Base-by-base conservation (phyloP, 2,888 invertebrate genomes). In the Timema podura region DNA sequence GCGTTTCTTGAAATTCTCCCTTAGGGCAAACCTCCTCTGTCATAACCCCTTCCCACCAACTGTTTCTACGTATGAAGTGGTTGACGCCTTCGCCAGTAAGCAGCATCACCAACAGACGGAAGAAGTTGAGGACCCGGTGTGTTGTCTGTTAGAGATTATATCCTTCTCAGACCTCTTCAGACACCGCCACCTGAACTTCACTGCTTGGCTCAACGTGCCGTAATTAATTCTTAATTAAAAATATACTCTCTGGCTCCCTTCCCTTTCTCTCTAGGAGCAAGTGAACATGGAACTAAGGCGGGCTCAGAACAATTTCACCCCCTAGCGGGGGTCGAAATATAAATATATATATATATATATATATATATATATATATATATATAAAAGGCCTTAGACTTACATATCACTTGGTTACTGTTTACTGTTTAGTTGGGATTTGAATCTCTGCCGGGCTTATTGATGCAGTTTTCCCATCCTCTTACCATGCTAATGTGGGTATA, bases 191-290 rank as follows among this genome's bases (percentile, higher is more conserved):
- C 61, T 61, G 61, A 30, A 61, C 44, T 8, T 7, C 51, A 9
- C 45, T 30, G 61, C 61, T 30, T 44, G 44, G 61, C 61, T 61
- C 61, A 61, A 45, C 61, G 61, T 45, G 45, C 61, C 61, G 61
- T 67, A 67, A 67, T 67, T 48, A 44, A 51, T 49, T 67, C 67
- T 67, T 67, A 51, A 67, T 67, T 67, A 67, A 67, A 49, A 67
- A 30, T 67, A 49, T 51, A 49, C 51, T 54, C 16, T 16, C 7
- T 9, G 1, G 54, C 54, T n/a, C 16, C 16, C n/a, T 16, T 9
- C 54, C n/a, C 10, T 16, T 16, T 16, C 9, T 54, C 16, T 16
- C n/a, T 6, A 54, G 54, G n/a, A 16, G 7, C n/a, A 15, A n/a
- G 54, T 54, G 54, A 16, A 9, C n/a, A 54, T 16, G 54, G 10